phyloP scores from a whole-genome alignment of 2,888 invertebrate genomes.

The Spisula subtruncata region DNA sequence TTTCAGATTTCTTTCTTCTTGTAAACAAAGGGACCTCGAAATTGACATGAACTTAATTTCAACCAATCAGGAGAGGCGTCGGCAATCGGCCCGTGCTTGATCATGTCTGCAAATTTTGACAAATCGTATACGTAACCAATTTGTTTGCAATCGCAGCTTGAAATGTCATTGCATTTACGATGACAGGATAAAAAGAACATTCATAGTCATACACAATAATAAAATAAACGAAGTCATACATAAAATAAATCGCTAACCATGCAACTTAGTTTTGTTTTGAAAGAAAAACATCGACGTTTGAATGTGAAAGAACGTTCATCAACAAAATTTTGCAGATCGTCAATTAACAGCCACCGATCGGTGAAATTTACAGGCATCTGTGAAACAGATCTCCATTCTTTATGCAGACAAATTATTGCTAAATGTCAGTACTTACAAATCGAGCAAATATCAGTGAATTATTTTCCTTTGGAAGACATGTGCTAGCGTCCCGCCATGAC shows the following conservation, averaged over 20 bases:
- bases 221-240: not conserved
- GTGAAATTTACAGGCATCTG: conserved; percentile 26
- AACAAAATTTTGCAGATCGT: conserved; percentile 66
- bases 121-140: conserved; percentile 71
- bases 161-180: conserved; percentile 4
- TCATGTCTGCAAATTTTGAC: conserved; percentile 78
- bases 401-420: conserved; percentile 26
- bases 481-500: conserved; percentile 84
- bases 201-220: not conserved
- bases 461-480: conserved; percentile 80
- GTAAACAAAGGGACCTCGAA: conserved; percentile 76
- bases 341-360: conserved; percentile 62
- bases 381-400: conserved; percentile 6
- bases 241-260: not conserved
- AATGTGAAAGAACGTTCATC: conserved; percentile 62
- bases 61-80: conserved; percentile 78
- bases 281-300: conserved; percentile 72
- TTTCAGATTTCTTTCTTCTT: conserved; percentile 40
- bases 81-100: conserved; percentile 78
- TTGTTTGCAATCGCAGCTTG: conserved; percentile 35
- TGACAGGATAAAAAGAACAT: not conserved
- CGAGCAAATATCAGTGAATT: conserved; percentile 70
- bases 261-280: conserved; percentile 62
- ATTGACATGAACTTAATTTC: conserved; percentile 68
- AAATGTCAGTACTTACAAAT: conserved; percentile 75